A percentile compares a stretch with the other conserved stretches of the same genome.
Conservation (phyloP, 2,888 invertebrate genomes). For the Lepidonotus clava region DNA sequence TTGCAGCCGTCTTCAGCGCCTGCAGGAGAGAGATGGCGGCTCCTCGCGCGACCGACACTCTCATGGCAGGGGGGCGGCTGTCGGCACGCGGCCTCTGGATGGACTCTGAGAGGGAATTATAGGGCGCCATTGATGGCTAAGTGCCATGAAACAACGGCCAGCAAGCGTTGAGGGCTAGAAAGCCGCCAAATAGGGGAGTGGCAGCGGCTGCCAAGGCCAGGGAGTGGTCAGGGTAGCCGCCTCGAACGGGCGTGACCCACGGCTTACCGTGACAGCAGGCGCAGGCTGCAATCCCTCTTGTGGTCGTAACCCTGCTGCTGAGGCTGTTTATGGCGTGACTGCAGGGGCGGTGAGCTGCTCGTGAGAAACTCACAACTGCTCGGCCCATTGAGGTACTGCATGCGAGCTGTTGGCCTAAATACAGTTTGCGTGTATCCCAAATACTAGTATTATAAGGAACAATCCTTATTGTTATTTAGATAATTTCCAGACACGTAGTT, state of each 20-base stretch:
- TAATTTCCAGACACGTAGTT: neutral
- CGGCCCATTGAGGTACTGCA: no score
- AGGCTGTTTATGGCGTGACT: neutral
- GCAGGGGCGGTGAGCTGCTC: no score
- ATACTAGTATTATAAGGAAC: no score
- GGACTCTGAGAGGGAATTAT: neutral
- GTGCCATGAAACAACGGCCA: conserved; percentile 42
- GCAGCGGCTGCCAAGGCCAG: neutral
- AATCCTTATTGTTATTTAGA: no score
- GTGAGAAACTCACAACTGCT: no score
- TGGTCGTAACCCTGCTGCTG: neutral
- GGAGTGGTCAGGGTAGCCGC: conserved; percentile 4
- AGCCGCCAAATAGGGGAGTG: conserved; percentile 53
- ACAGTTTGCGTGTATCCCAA: no score
- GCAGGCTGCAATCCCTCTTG: neutral
- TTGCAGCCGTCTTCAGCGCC: conserved; percentile 32
- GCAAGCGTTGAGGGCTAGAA: conserved; percentile 18
- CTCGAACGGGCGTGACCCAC: neutral
- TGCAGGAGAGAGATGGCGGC: conserved; percentile 4
- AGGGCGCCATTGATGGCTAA: conserved; percentile 27
- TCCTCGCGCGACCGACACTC: neutral
- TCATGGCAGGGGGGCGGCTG: conserved; percentile 29
- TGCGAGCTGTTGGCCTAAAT: no score
- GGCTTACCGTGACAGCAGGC: neutral
- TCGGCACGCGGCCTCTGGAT: conserved; percentile 12